Base-by-base conservation (phyloP, 2,797 vertebrate species). In the Enteromius unitaeniatus region DNA sequence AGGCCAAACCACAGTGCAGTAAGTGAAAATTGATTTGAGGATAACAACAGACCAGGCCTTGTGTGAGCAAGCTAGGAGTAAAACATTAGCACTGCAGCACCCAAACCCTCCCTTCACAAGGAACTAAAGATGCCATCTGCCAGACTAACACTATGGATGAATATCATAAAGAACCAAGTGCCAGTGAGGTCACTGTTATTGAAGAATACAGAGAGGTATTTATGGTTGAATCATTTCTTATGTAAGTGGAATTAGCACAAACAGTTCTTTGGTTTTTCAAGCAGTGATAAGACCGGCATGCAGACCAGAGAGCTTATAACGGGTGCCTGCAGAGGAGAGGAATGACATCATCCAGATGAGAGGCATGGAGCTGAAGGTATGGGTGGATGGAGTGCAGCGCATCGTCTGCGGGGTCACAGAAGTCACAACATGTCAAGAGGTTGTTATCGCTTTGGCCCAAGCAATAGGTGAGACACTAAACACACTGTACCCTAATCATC, bases 351-450 rank as follows among this genome's bases (percentile, higher is more conserved):
- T 88, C 89, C 92, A 91, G 89, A 93, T 94, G 93, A 94, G 92
- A 93, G 93, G 91, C 92, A 99, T 99, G 98, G 98, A 99, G 94
- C 96, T 99, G 86, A 99, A 99, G 93, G 98, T 99, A 83, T 99
- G 98, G 98, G 98, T 99, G 89, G 98, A 99, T 37, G 98, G 98
- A 90, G 97, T 98, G 68, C 98, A 99, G 93, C 96, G 98, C 83
- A 96, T 99, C 0, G 98, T 99, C 64, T 99, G 98, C 17, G 98
- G 98, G 2, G 98, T 99, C 91, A 99, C 97, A 0, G 98, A 99
- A 93, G 96, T 96, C 92, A 99, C 98, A 73, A 99, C 98, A 11
- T 99, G 98, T 94, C 97, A 99, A 87, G 98, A 99, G 86, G 98
- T 99, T 80, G 98, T 99, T 49, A 99, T 99, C 51, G 98, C 98